Evolutionary conservation across 1,140 invertebrate species (phyloP), one percentile per base, ranked within the genome.

Genomic region (Brachionus asplanchnoidis): DNA sequence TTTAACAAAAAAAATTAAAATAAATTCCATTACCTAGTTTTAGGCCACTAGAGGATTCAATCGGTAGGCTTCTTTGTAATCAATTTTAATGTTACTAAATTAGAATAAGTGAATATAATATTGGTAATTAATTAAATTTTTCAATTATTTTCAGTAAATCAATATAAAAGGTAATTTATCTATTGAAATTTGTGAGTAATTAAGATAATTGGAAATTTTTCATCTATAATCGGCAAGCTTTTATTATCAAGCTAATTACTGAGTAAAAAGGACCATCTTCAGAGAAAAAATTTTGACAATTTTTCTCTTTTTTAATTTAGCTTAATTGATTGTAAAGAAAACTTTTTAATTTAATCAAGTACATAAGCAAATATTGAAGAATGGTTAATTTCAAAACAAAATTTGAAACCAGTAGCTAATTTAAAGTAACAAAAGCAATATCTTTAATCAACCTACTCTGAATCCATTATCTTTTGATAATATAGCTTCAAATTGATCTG

Each of bases 311-410:
- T 46, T 42, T 73, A 11, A 73, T 73, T 73, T 73, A 73, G 14
- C 68, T 40, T 73, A 42, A 73, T 73, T 42, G 28, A 73, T 44
- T 7, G n/a, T 17, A 32, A 17, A 36, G n/a, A 68, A 40, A 40
- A 73, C 68, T 73, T 42, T 73, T 73, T 73, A 73, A 73, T 73
- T 73, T 73, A 73, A 73, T 44, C 32, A 73, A 73, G 32, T 73
- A 73, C 68, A 42, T 73, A 68, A 68, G 66, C 32, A 32, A 40
- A 40, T 68, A 42, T 44, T 73, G 36, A 73, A 40, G 36, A 73
- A 60, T 60, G 53, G 53, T 60, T 60, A 60, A 60, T 60, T 60
- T 60, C 53, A 60, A 60, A 60, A 60, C 53, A 60, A 60, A 60
- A 60, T 60, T 26, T 60, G 53, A 60, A 60, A 60, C 53, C 53